Percentiles rank a stretch among this genome's conserved stretches.
Evolutionary conservation across 2,888 invertebrate species (phyloP).

Genomic region (Calameuta filiformis): DNA sequence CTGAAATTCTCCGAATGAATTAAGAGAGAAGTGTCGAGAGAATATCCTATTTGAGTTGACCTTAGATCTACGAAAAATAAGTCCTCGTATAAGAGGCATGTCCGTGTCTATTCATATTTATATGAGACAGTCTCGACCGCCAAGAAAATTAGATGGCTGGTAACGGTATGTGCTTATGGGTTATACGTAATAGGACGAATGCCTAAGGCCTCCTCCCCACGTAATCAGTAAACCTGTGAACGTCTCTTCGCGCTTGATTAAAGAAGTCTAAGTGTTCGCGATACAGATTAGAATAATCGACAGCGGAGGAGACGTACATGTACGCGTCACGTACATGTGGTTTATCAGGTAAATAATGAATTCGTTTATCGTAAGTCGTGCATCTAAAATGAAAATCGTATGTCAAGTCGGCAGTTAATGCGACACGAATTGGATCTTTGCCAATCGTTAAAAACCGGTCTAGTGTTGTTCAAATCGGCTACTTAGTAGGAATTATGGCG

Average conservation of each 20-base stretch:
- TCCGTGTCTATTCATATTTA: not conserved
- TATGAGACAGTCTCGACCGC: not conserved
- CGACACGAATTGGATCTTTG: not conserved
- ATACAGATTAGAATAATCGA: slow-evolving; percentile 21
- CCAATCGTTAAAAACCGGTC: not conserved
- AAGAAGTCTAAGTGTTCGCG: slow-evolving; percentile 6
- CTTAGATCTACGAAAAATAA: no score
- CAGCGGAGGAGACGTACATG: slow-evolving; percentile 13
- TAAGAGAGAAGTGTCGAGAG: not conserved
- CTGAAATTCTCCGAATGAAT: not conserved
- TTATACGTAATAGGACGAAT: not conserved
- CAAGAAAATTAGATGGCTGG: not conserved
- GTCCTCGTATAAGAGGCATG: not conserved
- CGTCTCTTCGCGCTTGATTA: not conserved
- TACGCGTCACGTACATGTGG: not conserved
- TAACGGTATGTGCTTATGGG: not conserved
- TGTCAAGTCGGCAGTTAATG: not conserved
- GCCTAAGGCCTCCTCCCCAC: not conserved
- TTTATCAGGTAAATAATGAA: not conserved
- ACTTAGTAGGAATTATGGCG: not conserved
- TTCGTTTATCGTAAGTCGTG: not conserved
- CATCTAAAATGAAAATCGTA: not conserved
- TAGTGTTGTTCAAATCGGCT: not conserved
- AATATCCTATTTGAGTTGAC: not conserved
- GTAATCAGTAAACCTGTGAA: not conserved